These are phyloP conservation scores for Opisthograptis luteolata DNA, from an alignment of 2,888 invertebrate genomes.

Conservation along the genomic window DNA sequence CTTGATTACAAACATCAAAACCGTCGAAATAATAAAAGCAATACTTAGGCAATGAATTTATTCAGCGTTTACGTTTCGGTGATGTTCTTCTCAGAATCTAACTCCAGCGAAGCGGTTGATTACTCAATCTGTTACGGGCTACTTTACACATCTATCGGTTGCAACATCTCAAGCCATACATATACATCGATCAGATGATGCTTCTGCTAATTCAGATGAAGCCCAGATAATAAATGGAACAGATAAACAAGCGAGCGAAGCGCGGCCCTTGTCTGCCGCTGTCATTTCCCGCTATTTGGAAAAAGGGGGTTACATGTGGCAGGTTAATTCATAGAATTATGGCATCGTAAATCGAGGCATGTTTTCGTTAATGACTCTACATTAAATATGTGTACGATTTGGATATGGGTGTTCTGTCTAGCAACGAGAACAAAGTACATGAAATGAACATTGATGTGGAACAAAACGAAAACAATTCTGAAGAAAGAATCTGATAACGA, in stretches of 20 bases:
- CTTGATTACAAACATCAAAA: conserved; percentile 3
- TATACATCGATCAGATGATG: conserved; percentile 20
- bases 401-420: conserved; percentile 11
- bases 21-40: conserved; percentile 11
- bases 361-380: conserved; percentile 17
- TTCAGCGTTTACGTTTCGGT: conserved; percentile 8
- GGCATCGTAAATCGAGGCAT: conserved; percentile 17
- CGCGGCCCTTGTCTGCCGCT: conserved; percentile 27
- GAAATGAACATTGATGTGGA: background rate
- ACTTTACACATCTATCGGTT: conserved; percentile 20
- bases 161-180: conserved; percentile 21
- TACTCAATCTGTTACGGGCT: conserved; percentile 16
- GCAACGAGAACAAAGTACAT: background rate
- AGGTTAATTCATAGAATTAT: conserved; percentile 24
- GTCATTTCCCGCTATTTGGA: conserved; percentile 23
- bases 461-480: background rate
- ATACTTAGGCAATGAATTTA: conserved; percentile 2
- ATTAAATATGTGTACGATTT: conserved; percentile 10
- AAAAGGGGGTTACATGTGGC: conserved; percentile 18
- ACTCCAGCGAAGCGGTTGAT: conserved; percentile 12
- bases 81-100: conserved; percentile 8
- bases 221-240: conserved; percentile 42
- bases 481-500: conserved; percentile 4
- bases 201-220: conserved; percentile 30
- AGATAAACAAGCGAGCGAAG: conserved; percentile 39